Evolutionary conservation across 2,113 vertebrate species (phyloP), one percentile per base, ranked within the genome.

Genomic region (Antigone vipio): DNA sequence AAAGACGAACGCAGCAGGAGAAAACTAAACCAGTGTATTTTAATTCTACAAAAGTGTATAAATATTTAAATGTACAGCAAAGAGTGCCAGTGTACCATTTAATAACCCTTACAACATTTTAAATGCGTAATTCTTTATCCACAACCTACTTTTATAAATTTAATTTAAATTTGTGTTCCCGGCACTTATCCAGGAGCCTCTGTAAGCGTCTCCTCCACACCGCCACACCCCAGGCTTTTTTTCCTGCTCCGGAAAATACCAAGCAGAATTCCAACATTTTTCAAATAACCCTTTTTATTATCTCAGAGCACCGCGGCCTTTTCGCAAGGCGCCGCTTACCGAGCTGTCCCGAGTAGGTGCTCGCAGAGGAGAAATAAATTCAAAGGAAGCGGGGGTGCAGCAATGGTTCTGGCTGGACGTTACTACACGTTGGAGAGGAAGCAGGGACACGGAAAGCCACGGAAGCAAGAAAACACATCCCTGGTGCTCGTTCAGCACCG

Each of bases 1-100:
- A 87, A 93, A 69, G 67, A 96, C 87, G 80, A 82, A 78, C 15
- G 35, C 89, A 89, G 59, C 67, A 96, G 91, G 93, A 74, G 68
- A 97, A 98, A 98, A 97, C 92, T 98, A 98, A 97, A 96, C 90
- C 93, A 60, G 79, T 85, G 79, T 96, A 97, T 96, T 97, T 98
- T 96, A 97, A 97, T 97, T 97, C 98, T 98, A 97, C 94, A 98
- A 98, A 98, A 98, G 97, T 96, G 92, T 98, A 98, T 98, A 98
- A 99, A 99, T 97, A 97, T 95, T 97, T 92, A 76, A 97, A 94
- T 95, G 97, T 98, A 96, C 95, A 98, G 91, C 92, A 97, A 94
- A 96, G 86, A 93, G 96, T 98, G 97, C 91, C 96, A 97, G 92
- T 59, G 97, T 96, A 97, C 97, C 97, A 98, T 97, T 97, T 95